Conservation (phyloP, 2,888 invertebrate genomes). For the Selenia dentaria region DNA sequence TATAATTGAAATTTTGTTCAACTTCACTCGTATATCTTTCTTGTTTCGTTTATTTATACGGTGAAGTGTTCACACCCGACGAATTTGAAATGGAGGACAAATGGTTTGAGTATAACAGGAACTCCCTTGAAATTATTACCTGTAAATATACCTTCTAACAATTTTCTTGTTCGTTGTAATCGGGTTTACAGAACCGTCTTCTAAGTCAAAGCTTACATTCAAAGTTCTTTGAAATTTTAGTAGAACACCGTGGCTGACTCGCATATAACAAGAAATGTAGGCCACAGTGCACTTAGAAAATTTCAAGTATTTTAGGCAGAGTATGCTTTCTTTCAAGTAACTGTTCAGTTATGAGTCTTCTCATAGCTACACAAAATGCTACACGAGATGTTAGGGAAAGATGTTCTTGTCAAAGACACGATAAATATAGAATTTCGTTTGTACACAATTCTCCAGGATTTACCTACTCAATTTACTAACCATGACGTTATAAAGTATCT, state of each 20-base stretch:
- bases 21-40: constrained; percentile 52
- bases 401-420: not conserved
- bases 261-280: not conserved
- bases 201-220: not conserved
- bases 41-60: constrained; percentile 36
- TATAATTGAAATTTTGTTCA: constrained; percentile 76
- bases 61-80: constrained; percentile 5
- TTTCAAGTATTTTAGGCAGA: not conserved
- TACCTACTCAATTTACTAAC: constrained; percentile 21
- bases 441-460: not conserved
- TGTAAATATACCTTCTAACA: not conserved
- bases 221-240: not conserved
- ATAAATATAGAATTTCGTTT: not conserved
- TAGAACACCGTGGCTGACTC: not conserved
- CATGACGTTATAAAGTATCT: constrained; percentile 17
- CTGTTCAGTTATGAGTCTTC: too few species aligned
- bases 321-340: too few species aligned
- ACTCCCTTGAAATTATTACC: not conserved
- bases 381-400: not conserved
- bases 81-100: constrained; percentile 1
- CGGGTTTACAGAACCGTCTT: not conserved
- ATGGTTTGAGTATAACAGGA: not conserved
- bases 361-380: too few species aligned
- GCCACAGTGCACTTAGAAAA: not conserved
- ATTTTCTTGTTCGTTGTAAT: not conserved